Conservation (phyloP, 2,113 vertebrate genomes). For the Charadrius vociferus region DNA sequence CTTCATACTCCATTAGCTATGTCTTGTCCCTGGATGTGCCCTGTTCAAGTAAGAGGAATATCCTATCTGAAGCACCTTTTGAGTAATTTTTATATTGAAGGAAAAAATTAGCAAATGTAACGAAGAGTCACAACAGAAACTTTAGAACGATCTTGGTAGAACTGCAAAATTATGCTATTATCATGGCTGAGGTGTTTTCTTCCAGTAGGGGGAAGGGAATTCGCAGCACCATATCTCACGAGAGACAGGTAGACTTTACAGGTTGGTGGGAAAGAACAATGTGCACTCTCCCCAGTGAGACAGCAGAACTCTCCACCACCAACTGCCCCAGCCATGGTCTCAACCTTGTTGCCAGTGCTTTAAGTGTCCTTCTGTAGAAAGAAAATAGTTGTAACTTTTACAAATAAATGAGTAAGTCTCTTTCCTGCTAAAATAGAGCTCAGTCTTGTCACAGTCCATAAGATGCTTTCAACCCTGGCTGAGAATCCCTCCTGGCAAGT, state of each 20-base stretch:
- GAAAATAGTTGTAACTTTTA: not conserved
- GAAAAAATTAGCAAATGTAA: not conserved
- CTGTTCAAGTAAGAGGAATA: not conserved
- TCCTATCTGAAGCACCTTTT: not conserved
- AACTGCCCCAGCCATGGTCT: not conserved
- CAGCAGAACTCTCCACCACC: not conserved
- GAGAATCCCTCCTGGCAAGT: not conserved
- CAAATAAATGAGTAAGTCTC: not conserved
- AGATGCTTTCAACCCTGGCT: not conserved
- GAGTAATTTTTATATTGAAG: not conserved
- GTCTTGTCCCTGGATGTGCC: not conserved
- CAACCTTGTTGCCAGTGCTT: not conserved
- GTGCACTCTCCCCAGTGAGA: not conserved
- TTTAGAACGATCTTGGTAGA: not conserved
- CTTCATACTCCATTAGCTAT: not conserved
- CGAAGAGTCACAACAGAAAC: not conserved
- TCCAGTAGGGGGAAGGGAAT: not conserved
- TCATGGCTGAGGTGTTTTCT: not conserved
- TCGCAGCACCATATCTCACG: rapidly evolving
- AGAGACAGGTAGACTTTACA: not conserved
- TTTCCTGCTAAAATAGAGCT: not conserved
- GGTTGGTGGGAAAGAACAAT: not conserved
- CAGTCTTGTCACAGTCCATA: not conserved
- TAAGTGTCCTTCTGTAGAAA: not conserved
- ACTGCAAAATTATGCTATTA: not conserved